phyloP scores from a whole-genome alignment of 2,888 invertebrate genomes.

The Fissipunctia ypsillon region DNA sequence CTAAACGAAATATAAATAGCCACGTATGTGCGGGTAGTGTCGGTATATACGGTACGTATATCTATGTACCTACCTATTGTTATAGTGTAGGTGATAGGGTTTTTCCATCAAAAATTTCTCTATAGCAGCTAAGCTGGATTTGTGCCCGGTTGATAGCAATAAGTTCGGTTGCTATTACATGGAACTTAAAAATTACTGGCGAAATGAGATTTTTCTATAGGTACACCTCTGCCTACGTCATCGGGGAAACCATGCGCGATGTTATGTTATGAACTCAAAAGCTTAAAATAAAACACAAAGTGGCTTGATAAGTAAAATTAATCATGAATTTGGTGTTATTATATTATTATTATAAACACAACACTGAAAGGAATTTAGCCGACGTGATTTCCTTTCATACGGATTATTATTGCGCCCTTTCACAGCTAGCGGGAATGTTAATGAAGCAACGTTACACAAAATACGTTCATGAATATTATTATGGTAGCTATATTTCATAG shows the following conservation, averaged over 20 bases:
- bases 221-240: background rate
- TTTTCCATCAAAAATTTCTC: no score
- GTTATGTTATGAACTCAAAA: background rate
- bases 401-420: conserved; percentile 20
- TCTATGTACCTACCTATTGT: no score
- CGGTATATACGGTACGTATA: no score
- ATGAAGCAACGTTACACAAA: conserved; percentile 32
- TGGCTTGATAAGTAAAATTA: background rate
- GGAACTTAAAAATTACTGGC: background rate
- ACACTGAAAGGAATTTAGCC: conserved; percentile 33
- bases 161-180: background rate
- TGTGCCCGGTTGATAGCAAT: no score
- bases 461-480: conserved; percentile 25
- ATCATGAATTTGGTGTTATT: conserved; percentile 13
- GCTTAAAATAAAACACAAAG: background rate
- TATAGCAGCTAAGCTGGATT: background rate
- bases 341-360: conserved; percentile 31
- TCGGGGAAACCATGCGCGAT: background rate
- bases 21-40: no score
- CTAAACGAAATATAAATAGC: no score
- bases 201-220: no score
- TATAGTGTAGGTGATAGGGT: no score
- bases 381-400: conserved; percentile 24
- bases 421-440: conserved; percentile 18
- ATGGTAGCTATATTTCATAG: background rate